Evolutionary conservation across 1,140 invertebrate genomes (phyloP), one percentile per base, ranked within the genome.

Genomic region (Megalopta genalis): DNA sequence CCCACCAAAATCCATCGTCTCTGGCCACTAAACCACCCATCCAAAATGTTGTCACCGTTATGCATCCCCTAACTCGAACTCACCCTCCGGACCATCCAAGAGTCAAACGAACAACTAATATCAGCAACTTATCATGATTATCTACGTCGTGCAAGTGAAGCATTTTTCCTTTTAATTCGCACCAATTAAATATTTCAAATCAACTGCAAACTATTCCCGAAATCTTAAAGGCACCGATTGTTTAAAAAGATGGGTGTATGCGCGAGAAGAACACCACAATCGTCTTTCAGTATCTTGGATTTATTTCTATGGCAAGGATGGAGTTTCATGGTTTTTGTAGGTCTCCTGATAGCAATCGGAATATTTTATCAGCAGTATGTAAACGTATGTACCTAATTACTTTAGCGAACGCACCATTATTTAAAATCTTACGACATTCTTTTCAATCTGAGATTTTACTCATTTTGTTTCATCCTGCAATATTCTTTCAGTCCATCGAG

Each of bases 211-310:
- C 10, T 42, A 39, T 32, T 32, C 32, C 1, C 14, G 42, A 7
- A 18, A 46, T 49, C 18, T 14, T 3, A 49, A 63, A n/a, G 62
- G 7, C 32, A 25, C 9, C 21, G 14, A 16, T 21, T 66, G 12
- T 46, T 46, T 16, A 2, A 32, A 60, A 59, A 3, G 63, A 81
- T 81, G 79, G 79, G 73, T 2, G 65, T 81, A 2, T 81, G 79
- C 42, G 9, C 65, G 21, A 80, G 74, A 59, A 77, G 39, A 60
- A 6, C 12, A 12, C 0, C 7, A 8, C 21, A 21, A n/a, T n/a
- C 21, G 5, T 57, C 49, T 6, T 57, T 46, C 0, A 6, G 14
- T 1, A n/a, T 16, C 12, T 14, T 59, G 5, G 37, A 1, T 16
- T 1, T 81, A 7, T 65, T 57, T 0, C 49, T 46, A 0, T 81